Evolutionary conservation across 2,113 vertebrate species (phyloP).

Genomic region (Perca schrenkii): DNA sequence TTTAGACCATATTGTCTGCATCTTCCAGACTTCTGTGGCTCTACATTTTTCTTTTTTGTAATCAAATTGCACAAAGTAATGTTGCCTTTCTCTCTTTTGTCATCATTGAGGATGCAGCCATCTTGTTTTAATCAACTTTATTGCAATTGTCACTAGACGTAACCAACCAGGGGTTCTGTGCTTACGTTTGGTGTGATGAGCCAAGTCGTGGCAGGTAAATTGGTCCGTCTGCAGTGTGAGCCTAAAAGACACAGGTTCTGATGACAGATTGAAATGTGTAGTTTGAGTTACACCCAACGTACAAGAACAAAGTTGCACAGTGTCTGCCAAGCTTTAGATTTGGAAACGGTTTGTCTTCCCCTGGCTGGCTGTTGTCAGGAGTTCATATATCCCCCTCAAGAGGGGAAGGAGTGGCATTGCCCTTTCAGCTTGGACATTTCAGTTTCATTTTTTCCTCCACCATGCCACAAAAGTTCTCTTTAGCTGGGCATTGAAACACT

Average conservation of each 20-base stretch:
- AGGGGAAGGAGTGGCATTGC: constrained; percentile 18
- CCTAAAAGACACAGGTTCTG: neutral
- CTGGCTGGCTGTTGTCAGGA: constrained; percentile 15
- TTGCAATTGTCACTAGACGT: neutral
- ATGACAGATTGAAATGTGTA: neutral
- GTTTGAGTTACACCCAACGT: neutral
- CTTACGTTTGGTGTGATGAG: neutral
- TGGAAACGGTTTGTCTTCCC: constrained; percentile 14
- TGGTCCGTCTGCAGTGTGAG: neutral
- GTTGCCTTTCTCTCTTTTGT: neutral
- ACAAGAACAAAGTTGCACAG: neutral
- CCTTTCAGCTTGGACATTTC: constrained; percentile 26
- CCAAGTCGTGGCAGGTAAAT: neutral
- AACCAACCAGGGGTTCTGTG: neutral
- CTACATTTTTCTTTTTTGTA: neutral
- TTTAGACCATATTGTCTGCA: neutral
- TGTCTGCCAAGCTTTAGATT: neutral
- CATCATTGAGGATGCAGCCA: constrained; percentile 17
- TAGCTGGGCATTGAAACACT: constrained; percentile 5
- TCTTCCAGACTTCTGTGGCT: neutral
- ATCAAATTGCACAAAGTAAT: neutral
- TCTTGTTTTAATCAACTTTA: constrained; percentile 26
- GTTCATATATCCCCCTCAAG: constrained; percentile 20
- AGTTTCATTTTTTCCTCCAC: constrained; percentile 1
- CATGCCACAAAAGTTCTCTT: constrained; percentile 10